Evolutionary conservation across 2,888 invertebrate species (phyloP).

Genomic region (Pycnomerus fuliginosus): DNA sequence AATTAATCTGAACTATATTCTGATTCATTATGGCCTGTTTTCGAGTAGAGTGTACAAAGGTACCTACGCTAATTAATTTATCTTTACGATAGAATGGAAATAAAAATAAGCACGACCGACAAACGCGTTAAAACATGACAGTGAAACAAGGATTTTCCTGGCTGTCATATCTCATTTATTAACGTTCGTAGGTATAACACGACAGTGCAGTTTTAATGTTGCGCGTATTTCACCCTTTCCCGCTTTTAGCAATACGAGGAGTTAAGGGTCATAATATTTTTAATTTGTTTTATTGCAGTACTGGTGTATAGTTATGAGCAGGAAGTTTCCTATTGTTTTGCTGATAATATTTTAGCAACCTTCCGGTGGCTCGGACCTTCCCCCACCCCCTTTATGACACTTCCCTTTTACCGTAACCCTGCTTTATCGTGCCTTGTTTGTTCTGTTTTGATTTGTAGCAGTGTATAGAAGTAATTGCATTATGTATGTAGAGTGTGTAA

Average conservation of each 20-base stretch:
- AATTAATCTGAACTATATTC: too few relatives aligned
- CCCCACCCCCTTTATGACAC: slow-evolving; percentile 44
- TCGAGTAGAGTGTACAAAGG: too few relatives aligned
- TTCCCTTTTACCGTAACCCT: slow-evolving; percentile 45
- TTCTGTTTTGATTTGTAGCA: slow-evolving; percentile 43
- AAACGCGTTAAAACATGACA: too few relatives aligned
- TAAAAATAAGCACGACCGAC: too few relatives aligned
- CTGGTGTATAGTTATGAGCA: slow-evolving; percentile 45
- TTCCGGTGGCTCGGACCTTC: slow-evolving; percentile 44
- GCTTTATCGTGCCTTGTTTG: slow-evolving; percentile 43
- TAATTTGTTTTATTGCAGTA: slow-evolving; percentile 49
- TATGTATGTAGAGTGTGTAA: too few relatives aligned
- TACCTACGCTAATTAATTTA: too few relatives aligned
- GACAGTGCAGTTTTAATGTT: slow-evolving; percentile 41
- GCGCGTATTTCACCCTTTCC: slow-evolving; percentile 40
- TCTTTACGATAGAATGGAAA: too few relatives aligned
- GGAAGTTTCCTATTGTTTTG: slow-evolving; percentile 50
- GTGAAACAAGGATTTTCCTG: too few relatives aligned
- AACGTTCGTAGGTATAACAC: slow-evolving; percentile 37
- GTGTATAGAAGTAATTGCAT: too few relatives aligned
- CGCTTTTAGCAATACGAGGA: slow-evolving; percentile 33
- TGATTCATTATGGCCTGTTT: too few relatives aligned
- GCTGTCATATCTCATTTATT: slow-evolving; percentile 45
- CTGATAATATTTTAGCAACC: slow-evolving; percentile 50
- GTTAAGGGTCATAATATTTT: slow-evolving; percentile 44